phyloP scores from a whole-genome alignment of 2,797 vertebrate genomes.

The Crax fasciolata region DNA sequence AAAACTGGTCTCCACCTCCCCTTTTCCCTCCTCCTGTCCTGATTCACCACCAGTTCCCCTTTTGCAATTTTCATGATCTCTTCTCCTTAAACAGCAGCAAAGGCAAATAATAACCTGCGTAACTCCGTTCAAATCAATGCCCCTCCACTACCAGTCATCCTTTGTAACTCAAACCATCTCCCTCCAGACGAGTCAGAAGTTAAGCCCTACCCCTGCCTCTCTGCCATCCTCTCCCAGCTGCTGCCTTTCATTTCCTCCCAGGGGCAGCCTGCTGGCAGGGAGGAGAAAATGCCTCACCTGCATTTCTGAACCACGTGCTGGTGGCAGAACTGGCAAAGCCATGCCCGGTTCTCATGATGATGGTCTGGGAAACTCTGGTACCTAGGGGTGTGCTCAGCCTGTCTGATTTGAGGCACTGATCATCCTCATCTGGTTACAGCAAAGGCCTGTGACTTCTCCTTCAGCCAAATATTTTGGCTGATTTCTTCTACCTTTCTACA shows the following conservation, averaged over 20 bases:
- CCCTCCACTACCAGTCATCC: background rate
- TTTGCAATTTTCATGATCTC: background rate
- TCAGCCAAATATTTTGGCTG: background rate
- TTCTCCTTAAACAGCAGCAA: background rate
- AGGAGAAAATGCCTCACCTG: background rate
- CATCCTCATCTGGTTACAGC: background rate
- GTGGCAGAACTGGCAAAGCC: background rate
- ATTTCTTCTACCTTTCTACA: background rate
- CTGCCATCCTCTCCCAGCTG: background rate
- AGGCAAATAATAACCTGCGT: background rate
- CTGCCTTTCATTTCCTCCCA: background rate
- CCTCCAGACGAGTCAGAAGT: background rate
- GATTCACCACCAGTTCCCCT: background rate
- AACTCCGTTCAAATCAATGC: background rate
- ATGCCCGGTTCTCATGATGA: background rate
- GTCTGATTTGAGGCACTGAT: background rate
- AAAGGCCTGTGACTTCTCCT: background rate
- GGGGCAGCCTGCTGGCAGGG: background rate
- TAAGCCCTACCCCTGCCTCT: background rate
- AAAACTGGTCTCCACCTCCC: background rate
- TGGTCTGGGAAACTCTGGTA: background rate
- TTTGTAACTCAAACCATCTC: background rate
- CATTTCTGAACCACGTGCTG: rapidly evolving
- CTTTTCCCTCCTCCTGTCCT: background rate
- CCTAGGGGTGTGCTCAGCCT: background rate